Conservation (phyloP, 2,113 vertebrate genomes). For the Gymnocephalus cernua region DNA sequence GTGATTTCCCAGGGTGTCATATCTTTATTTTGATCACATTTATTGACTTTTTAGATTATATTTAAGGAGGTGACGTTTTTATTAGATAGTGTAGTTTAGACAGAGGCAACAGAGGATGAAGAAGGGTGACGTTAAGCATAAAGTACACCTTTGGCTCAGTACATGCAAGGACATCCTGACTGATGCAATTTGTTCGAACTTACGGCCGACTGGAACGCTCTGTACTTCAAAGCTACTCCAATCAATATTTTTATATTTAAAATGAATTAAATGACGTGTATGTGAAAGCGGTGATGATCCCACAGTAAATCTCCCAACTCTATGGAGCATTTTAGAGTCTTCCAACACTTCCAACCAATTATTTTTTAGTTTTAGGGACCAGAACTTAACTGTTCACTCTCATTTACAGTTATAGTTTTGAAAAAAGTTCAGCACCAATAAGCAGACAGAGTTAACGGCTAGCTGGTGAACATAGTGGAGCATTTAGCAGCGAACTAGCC, state of each 20-base stretch:
- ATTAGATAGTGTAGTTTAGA: conserved; percentile 23
- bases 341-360: not conserved
- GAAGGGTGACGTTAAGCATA: not conserved
- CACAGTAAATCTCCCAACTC: not conserved
- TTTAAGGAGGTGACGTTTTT: conserved; percentile 18
- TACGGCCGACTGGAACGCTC: not conserved
- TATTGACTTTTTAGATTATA: conserved; percentile 53
- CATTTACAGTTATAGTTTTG: not conserved
- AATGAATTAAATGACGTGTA: not conserved
- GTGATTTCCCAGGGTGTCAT: conserved; percentile 61
- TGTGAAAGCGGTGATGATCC: not conserved
- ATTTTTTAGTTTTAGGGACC: conserved; percentile 1
- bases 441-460: not conserved
- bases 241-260: conserved; percentile 17
- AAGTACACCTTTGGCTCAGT: conserved; percentile 8
- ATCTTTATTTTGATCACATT: conserved; percentile 66
- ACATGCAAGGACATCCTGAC: conserved; percentile 31
- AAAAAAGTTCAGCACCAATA: not conserved
- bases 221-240: not conserved
- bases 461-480: not conserved
- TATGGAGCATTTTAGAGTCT: not conserved
- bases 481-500: not conserved
- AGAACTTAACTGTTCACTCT: not conserved
- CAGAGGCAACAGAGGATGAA: not conserved
- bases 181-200: conserved; percentile 14